Conservation (phyloP, 2,888 invertebrate species). For the Smittia sp. region DNA sequence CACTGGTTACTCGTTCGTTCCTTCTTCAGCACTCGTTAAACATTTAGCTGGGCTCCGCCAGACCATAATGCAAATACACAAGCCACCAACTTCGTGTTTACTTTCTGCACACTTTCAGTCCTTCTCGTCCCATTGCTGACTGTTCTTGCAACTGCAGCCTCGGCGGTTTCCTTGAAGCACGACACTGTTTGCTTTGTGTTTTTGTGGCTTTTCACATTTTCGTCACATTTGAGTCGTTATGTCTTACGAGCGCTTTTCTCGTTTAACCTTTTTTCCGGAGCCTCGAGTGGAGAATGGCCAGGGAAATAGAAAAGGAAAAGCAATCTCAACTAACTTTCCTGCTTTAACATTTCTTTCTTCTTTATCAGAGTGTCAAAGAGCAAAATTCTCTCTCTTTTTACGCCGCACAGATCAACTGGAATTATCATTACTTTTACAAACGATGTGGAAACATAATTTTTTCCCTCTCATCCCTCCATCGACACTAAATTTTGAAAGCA, state of each 20-base stretch:
- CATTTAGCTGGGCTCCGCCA: slow-evolving; percentile 30
- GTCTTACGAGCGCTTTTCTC: slow-evolving; percentile 22
- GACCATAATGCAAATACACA: slow-evolving; percentile 38
- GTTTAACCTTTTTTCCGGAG: slow-evolving; percentile 36
- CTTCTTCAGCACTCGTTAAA: slow-evolving; percentile 8
- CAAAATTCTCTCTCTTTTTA: slow-evolving; percentile 1
- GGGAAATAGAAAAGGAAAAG: neutral
- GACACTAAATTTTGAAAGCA: slow-evolving; percentile 25
- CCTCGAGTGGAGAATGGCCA: neutral
- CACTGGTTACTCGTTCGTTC: slow-evolving; percentile 25
- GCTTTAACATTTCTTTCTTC: neutral
- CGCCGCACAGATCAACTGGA: slow-evolving; percentile 30
- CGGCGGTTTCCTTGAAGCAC: neutral
- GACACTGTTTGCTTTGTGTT: neutral
- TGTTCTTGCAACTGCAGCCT: no score
- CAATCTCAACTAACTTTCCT: slow-evolving; percentile 5
- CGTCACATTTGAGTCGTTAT: slow-evolving; percentile 27
- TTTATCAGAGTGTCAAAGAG: neutral
- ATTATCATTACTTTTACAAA: slow-evolving; percentile 41
- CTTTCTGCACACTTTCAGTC: neutral
- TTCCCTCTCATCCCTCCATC: neutral
- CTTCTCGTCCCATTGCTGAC: neutral
- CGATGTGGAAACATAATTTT: slow-evolving; percentile 40
- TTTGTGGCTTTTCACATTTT: slow-evolving; percentile 7
- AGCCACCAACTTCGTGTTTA: neutral